Evolutionary conservation across 1,140 invertebrate species (phyloP), one percentile per base, ranked within the genome.

Genomic region (Eubasilissa regina): DNA sequence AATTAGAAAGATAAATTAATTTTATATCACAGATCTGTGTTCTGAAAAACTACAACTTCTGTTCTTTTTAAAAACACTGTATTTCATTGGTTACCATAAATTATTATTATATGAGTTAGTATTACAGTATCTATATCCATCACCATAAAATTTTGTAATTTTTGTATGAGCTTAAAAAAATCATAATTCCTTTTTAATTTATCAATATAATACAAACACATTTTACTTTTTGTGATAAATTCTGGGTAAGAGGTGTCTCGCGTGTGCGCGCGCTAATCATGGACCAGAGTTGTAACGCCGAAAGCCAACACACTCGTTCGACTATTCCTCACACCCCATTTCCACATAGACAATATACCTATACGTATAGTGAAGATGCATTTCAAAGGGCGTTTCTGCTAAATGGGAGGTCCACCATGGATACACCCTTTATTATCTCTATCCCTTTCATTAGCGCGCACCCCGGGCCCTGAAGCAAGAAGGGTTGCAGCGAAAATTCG

Each of bases 341-440:
- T 6, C 21, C 70, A 56, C 53, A 17, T 35, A 35, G 17, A n/a
- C 43, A 74, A 44, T 74, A 74, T 56, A 45, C 51, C 3, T 58
- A 58, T 35, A 43, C 43, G 62, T 66, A n/a, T 44, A 66, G 35
- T 15, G 17, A 25, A 62, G 62, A 51, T 66, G 74, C 74, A 75
- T 75, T 58, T 17, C 64, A 73, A 66, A 76, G 74, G 78, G 78
- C 78, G 78, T 80, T 75, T 51, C 78, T 80, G 21, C 75, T 75
- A 75, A 80, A 73, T 78, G 77, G 80, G 77, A 77, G 80, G 76
- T 76, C 55, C 72, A 75, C 48, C 55, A 35, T 17, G 80, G 76
- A 25, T 81, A 78, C 80, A 81, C 80, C 80, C 80, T 78, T 75
- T 78, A 53, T 77, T 81, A 79, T 79, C 17, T 56, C 80, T 68